Evolutionary conservation across 2,113 vertebrate species (phyloP).

Genomic region (Calyptommatus sinebrachiatus): DNA sequence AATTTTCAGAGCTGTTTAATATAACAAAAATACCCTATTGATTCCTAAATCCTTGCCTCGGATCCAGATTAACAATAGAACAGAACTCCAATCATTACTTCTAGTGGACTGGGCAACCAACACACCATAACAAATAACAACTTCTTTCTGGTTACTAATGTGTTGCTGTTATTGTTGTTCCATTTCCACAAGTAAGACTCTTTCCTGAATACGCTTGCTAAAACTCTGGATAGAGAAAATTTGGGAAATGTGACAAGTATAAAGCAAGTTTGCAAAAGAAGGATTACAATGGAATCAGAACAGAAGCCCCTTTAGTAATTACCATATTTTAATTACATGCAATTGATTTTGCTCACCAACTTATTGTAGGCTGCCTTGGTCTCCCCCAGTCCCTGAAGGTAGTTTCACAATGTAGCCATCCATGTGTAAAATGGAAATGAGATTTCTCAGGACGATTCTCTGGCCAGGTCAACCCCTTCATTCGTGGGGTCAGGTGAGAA

Average conservation of each 20-base stretch:
- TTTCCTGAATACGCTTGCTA: neutral
- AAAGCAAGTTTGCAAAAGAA: neutral
- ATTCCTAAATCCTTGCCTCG: too few relatives aligned
- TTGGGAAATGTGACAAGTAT: neutral
- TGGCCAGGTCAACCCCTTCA: neutral
- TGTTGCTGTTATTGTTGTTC: too few relatives aligned
- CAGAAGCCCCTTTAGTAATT: neutral
- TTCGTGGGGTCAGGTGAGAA: neutral
- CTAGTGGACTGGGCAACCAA: too few relatives aligned
- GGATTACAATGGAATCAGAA: neutral
- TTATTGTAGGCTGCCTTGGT: slow-evolving; percentile 6
- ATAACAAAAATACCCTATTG: too few relatives aligned
- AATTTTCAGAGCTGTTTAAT: too few relatives aligned
- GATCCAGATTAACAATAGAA: too few relatives aligned
- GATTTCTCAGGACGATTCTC: slow-evolving; percentile 18
- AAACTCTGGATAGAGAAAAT: neutral
- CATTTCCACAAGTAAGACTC: too few relatives aligned
- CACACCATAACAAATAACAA: too few relatives aligned
- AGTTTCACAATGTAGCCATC: neutral
- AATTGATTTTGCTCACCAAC: slow-evolving; percentile 7
- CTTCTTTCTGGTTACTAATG: too few relatives aligned
- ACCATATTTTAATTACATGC: slow-evolving; percentile 19
- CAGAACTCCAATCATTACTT: too few relatives aligned
- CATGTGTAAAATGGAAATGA: slow-evolving; percentile 10
- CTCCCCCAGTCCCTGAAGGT: neutral